phyloP scores from a whole-genome alignment of 2,888 invertebrate genomes.

The Lasioglossum malachurum region DNA sequence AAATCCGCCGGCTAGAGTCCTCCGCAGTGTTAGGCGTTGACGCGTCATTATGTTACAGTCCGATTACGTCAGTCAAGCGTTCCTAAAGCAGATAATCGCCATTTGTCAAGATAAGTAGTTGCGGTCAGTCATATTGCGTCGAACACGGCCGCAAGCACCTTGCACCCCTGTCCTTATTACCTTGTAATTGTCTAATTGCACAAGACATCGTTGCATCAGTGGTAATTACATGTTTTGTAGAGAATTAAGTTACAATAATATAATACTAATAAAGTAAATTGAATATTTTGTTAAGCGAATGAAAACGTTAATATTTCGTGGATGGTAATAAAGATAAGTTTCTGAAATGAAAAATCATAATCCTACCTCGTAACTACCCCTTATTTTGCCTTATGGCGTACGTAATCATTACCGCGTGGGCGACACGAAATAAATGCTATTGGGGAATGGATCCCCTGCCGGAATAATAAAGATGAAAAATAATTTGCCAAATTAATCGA shows the following conservation, averaged over 20 bases:
- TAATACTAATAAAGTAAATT: not conserved
- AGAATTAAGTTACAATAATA: not conserved
- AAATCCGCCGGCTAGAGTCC: constrained; percentile 1
- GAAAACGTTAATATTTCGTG: not conserved
- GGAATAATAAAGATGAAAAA: not conserved
- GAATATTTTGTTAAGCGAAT: not conserved
- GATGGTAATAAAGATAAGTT: not conserved
- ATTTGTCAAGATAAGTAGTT: constrained; percentile 74
- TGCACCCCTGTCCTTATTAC: constrained; percentile 43
- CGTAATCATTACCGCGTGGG: no score
- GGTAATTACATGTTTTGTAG: not conserved
- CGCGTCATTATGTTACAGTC: constrained; percentile 66
- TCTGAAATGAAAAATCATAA: not conserved
- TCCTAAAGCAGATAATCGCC: constrained; percentile 56
- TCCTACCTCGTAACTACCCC: not conserved
- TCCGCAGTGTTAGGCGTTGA: constrained; percentile 51
- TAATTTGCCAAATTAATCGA: constrained; percentile 3
- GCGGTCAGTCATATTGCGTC: constrained; percentile 41
- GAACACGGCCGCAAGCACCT: constrained; percentile 47
- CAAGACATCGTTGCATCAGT: not conserved
- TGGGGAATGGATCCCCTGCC: not conserved
- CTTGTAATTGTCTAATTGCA: constrained; percentile 7
- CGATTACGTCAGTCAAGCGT: constrained; percentile 68
- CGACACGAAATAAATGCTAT: not conserved
- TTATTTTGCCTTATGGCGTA: not conserved